Base-by-base conservation (phyloP, 2,797 vertebrate genomes). In the Pelodytes ibericus region DNA sequence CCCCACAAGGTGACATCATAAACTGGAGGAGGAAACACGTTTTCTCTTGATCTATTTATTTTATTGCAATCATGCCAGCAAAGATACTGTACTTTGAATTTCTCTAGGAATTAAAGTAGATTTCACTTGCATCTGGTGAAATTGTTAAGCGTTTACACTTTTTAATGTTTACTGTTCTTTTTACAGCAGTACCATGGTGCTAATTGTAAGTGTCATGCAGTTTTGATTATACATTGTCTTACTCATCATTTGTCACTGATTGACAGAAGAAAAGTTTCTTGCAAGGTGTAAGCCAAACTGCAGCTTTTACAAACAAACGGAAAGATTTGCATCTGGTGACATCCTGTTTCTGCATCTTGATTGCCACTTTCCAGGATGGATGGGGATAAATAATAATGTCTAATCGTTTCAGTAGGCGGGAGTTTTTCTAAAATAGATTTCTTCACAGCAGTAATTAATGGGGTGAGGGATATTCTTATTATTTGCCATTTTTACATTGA, bases 281-380 rank as follows among this genome's bases (percentile, higher is more conserved):
- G 27, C 8, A 71, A 39, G 70, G 41, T 72, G 58, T 29, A 31
- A 9, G 27, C 16, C 33, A 62, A 31, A 29, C 10, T 3, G 18
- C 26, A 25, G 26, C 39, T 62, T 60, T 72, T 24, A 11, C 39
- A 59, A 72, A 31, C 9, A 62, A 58, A 62, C 49, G 26, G n/a
- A 71, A 62, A n/a, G 7, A 30, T 59, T 3, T 22, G 26, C 25
- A 72, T 61, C 27, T 49, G 41, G 25, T 72, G 70, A 72, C 71
- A 36, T 63, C 60, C 58, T 56, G 44, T 56, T 53, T 64, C 41
- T 63, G 59, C 71, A 53, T 63, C 41, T 44, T 72, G 71, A 63
- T 63, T 33, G 22, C 41, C 30, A 61, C 58, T 47, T 62, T 33
- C 58, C 30, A 51, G 57, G 20, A 10, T 25, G 29, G 70, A 62